Percentiles rank a stretch among this genome's conserved stretches.
These are phyloP conservation scores for Campoletis sonorensis DNA, from an alignment of 1,140 invertebrate species.

Conservation along the genomic window DNA sequence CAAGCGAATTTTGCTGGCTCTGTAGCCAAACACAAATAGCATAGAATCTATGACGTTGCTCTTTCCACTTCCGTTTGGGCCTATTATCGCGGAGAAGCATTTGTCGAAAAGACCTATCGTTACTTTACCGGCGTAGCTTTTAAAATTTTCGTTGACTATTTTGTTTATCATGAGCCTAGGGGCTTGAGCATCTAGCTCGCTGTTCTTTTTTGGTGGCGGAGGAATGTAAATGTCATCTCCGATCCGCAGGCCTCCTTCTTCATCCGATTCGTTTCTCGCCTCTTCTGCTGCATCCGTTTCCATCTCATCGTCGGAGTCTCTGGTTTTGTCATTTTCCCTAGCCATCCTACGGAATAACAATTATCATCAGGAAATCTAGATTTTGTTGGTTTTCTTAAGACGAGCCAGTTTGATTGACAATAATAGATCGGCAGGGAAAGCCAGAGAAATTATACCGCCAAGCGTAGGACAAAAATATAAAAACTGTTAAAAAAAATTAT, in stretches of 20 bases:
- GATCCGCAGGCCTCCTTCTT: slow-evolving; percentile 79
- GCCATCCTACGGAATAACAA: neutral
- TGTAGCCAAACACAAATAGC: slow-evolving; percentile 99
- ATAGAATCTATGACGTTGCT: slow-evolving; percentile 99
- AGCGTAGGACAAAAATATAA: no score
- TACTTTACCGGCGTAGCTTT: slow-evolving; percentile 94
- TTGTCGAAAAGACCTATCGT: slow-evolving; percentile 91
- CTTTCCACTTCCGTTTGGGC: slow-evolving; percentile 99
- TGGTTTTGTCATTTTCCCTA: neutral
- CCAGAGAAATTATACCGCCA: no score
- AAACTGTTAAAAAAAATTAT: no score
- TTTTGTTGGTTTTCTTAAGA: neutral
- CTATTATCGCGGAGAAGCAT: slow-evolving; percentile 98
- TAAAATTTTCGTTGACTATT: slow-evolving; percentile 97
- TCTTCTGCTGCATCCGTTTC: neutral
- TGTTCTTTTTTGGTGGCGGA: slow-evolving; percentile 85
- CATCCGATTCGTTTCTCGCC: slow-evolving; percentile 73
- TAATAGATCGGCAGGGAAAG: no score
- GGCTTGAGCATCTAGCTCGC: slow-evolving; percentile 82
- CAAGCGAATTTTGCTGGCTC: slow-evolving; percentile 96
- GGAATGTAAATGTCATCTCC: slow-evolving; percentile 93
- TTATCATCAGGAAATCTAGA: neutral
- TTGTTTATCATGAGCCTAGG: slow-evolving; percentile 93
- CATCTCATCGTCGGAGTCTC: neutral
- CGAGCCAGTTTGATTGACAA: neutral